phyloP scores from a whole-genome alignment of 2,113 vertebrate genomes.

The Sinosuthora webbiana region DNA sequence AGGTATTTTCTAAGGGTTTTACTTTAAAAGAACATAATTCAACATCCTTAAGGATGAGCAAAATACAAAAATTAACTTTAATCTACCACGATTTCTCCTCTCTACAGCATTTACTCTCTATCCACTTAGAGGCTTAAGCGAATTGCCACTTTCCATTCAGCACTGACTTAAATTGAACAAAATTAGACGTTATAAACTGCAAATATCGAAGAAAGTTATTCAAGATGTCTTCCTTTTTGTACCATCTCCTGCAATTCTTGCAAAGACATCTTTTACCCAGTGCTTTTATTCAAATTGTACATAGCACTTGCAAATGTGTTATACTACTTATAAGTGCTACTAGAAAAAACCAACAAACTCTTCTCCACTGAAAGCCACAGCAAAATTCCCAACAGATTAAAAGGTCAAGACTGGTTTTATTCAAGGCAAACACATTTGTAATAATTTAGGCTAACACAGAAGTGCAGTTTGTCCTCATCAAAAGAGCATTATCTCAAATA shows the following conservation, averaged over 20 bases:
- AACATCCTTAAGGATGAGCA: background rate
- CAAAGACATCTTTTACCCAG: background rate
- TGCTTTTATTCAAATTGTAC: background rate
- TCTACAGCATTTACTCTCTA: background rate
- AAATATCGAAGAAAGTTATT: conserved; percentile 44
- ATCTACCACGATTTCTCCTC: background rate
- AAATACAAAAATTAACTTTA: background rate
- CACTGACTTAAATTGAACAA: background rate
- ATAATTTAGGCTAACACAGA: background rate
- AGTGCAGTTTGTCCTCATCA: background rate
- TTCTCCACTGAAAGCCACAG: background rate
- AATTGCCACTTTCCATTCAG: background rate
- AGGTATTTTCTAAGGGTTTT: background rate
- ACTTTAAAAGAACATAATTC: background rate
- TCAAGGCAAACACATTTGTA: background rate
- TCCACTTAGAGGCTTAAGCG: background rate
- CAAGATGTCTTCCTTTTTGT: background rate
- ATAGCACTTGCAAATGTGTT: background rate
- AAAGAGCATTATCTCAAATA: background rate
- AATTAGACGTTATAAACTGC: background rate
- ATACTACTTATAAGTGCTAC: background rate
- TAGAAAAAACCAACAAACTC: background rate
- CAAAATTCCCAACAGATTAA: conserved; percentile 4
- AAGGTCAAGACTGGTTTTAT: background rate
- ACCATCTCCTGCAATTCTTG: background rate